These are phyloP conservation scores for Steatocranus sp. DNA, from an alignment of 2,797 vertebrate genomes.

Conservation along the genomic window DNA sequence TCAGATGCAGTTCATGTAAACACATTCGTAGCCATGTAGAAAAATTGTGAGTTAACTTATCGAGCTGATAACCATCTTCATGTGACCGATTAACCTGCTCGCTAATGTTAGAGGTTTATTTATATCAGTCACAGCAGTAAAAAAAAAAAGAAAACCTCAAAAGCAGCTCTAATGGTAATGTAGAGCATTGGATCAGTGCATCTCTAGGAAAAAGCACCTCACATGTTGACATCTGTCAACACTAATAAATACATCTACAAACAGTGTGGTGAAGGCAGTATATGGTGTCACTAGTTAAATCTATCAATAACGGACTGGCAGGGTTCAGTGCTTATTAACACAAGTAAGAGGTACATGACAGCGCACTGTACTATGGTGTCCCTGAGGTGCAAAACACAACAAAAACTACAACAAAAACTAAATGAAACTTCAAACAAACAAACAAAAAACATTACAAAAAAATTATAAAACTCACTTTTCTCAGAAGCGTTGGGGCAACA, in stretches of 20 bases:
- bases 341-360: background rate
- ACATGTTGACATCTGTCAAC: background rate
- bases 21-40: background rate
- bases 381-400: background rate
- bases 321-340: background rate
- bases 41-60: background rate
- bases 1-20: background rate
- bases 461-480: background rate
- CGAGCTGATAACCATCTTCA: background rate
- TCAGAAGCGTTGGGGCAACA: background rate
- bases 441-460: background rate
- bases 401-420: background rate
- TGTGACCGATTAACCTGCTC: background rate
- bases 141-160: background rate
- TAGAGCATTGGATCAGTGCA: background rate
- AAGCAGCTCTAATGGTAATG: background rate
- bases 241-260: slow-evolving; percentile 34
- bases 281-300: background rate
- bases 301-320: background rate
- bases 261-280: slow-evolving; percentile 21
- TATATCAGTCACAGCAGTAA: background rate
- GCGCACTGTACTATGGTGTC: background rate
- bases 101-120: background rate
- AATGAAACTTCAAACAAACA: background rate
- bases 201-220: background rate